Evolutionary conservation across 2,888 invertebrate species (phyloP).

Genomic region (Resseliella maxima): DNA sequence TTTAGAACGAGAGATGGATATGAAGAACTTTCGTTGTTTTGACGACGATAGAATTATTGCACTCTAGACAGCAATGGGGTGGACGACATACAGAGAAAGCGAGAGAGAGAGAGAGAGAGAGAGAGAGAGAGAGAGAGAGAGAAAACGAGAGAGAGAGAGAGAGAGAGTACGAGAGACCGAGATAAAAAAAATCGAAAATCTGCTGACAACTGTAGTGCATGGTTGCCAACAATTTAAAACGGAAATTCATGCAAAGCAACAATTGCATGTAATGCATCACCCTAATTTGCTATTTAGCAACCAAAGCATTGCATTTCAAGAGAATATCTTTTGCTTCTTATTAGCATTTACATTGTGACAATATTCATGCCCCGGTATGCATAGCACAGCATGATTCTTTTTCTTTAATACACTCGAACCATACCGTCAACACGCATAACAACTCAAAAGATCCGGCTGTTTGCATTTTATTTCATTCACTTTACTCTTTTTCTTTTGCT

Average conservation of each 20-base stretch:
- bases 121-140: background rate
- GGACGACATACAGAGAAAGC: no score
- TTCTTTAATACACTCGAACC: no score
- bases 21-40: background rate
- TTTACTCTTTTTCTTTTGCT: no score
- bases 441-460: background rate
- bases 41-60: background rate
- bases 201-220: constrained; percentile 29
- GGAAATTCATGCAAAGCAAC: constrained; percentile 48
- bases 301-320: constrained; percentile 18
- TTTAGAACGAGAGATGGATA: background rate
- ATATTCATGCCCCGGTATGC: background rate
- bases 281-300: constrained; percentile 46
- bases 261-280: constrained; percentile 43
- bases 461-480: no score
- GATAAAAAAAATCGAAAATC: background rate
- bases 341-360: constrained; percentile 5
- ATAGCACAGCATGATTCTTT: background rate
- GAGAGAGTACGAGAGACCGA: background rate
- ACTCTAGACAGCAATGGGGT: background rate
- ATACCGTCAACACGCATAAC: background rate
- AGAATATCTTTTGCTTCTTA: background rate
- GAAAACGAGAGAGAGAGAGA: background rate
- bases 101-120: no score
- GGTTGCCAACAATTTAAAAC: constrained; percentile 22